phyloP scores from a whole-genome alignment of 2,888 invertebrate species.

The Tuta absoluta region DNA sequence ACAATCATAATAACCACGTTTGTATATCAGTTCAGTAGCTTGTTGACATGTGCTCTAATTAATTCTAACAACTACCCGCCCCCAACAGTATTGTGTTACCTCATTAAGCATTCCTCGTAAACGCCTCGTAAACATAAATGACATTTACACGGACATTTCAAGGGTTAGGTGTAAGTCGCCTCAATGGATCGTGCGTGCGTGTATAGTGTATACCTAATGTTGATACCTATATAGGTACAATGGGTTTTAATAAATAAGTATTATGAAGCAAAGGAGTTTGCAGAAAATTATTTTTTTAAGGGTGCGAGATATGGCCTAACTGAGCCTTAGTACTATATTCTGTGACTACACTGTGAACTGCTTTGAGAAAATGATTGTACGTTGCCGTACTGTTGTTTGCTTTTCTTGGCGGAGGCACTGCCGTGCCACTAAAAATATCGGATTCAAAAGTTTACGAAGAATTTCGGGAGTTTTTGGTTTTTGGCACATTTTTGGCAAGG shows the following conservation, averaged over 20 bases:
- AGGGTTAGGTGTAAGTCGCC: background rate
- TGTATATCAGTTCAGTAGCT: background rate
- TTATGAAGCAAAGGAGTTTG: too few relatives aligned
- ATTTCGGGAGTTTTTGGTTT: too few relatives aligned
- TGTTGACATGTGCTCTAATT: constrained; percentile 17
- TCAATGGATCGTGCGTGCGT: background rate
- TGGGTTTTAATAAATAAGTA: background rate
- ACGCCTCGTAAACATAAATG: constrained; percentile 13
- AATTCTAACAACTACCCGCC: constrained; percentile 22
- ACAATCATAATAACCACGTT: background rate
- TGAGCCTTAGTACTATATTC: too few relatives aligned
- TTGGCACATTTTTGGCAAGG: too few relatives aligned
- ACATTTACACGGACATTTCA: constrained; percentile 9
- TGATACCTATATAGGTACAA: too few relatives aligned
- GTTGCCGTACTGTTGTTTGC: background rate
- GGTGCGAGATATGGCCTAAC: too few relatives aligned
- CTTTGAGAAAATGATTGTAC: too few relatives aligned
- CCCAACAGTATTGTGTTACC: constrained; percentile 26
- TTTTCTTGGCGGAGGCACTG: background rate
- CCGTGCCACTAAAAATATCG: too few relatives aligned
- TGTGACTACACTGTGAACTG: too few relatives aligned
- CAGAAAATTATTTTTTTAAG: too few relatives aligned
- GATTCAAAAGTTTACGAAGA: too few relatives aligned
- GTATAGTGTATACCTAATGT: too few relatives aligned
- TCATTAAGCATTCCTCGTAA: constrained; percentile 18